Evolutionary conservation across 2,113 vertebrate species (phyloP), one percentile per base, ranked within the genome.

Genomic region (Lates calcarifer): DNA sequence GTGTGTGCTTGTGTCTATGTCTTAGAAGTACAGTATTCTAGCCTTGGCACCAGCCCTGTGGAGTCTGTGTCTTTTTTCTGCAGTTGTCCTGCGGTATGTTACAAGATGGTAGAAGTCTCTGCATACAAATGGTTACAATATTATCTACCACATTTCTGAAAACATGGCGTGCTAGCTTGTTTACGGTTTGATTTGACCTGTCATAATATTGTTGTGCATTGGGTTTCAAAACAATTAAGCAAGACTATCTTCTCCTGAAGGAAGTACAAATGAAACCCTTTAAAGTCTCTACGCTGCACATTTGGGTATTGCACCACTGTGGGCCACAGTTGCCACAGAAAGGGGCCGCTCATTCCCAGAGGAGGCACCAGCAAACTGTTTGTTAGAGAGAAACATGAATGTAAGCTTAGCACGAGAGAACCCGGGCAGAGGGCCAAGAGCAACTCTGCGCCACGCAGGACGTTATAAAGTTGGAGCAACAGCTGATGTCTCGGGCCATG

Each of bases 401-500:
- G 90, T 88, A 90, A 93, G 91, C 90, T 91, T 92, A 92, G 88
- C 91, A 93, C 86, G 90, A 93, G 91, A 94, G 85, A 92, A 61
- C 80, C 89, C 14, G 79, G 93, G 90, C 90, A 68, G 68, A 55
- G 63, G 53, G 93, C 94, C 93, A 95, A 94, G 63, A 93, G 86
- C 93, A 94, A 93, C 89, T 90, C 81, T 65, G 77, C 22, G 74
- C 86, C 86, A 82, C 37, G 83, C 87, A 91, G 91, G 91, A 90
- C 87, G 79, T 91, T 93, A 90, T 92, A 84, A 93, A 94, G 92
- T 89, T 89, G 83, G 85, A 91, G 91, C 90, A 95, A 93, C 94
- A 95, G 95, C 95, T 95, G 93, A 95, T 94, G 93, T 94, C 89
- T 95, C 78, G 72, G 89, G 87, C 89, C 74, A 62, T 60, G 85